phyloP scores from a whole-genome alignment of 2,888 invertebrate species.

The Lacanobia wlatinum region DNA sequence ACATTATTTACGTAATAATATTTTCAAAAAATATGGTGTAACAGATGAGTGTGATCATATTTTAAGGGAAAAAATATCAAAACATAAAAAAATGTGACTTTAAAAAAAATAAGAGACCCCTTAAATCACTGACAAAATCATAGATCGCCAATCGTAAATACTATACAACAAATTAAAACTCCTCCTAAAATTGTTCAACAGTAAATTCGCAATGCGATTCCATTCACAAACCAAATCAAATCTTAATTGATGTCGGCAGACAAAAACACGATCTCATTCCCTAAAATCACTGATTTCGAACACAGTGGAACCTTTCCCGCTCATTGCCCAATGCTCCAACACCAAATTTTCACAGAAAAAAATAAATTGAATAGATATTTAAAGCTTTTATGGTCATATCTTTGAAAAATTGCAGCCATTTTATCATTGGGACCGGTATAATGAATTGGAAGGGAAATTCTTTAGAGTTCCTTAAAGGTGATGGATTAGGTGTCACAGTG shows the following conservation, averaged over 20 bases:
- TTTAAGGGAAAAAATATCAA: no score
- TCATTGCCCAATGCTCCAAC: constrained; percentile 51
- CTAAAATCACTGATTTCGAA: constrained; percentile 59
- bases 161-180: constrained; percentile 28
- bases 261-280: constrained; percentile 53
- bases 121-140: constrained; percentile 10
- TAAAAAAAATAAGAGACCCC: no score
- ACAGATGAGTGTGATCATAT: no score
- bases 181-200: constrained; percentile 26
- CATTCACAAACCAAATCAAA: constrained; percentile 56
- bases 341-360: constrained; percentile 47
- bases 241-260: constrained; percentile 64
- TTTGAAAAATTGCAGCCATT: constrained; percentile 79
- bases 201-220: constrained; percentile 20
- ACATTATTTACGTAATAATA: no score
- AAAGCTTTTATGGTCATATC: constrained; percentile 71
- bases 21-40: no score
- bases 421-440: constrained; percentile 73
- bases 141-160: constrained; percentile 12
- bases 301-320: constrained; percentile 44
- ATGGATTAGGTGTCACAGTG: constrained; percentile 79
- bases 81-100: no score
- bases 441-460: constrained; percentile 78
- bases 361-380: constrained; percentile 61
- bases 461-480: constrained; percentile 68